Percentiles rank a stretch among this genome's conserved stretches.
phyloP scores from a whole-genome alignment of 2,888 invertebrate genomes.

The Protophormia terraenovae region DNA sequence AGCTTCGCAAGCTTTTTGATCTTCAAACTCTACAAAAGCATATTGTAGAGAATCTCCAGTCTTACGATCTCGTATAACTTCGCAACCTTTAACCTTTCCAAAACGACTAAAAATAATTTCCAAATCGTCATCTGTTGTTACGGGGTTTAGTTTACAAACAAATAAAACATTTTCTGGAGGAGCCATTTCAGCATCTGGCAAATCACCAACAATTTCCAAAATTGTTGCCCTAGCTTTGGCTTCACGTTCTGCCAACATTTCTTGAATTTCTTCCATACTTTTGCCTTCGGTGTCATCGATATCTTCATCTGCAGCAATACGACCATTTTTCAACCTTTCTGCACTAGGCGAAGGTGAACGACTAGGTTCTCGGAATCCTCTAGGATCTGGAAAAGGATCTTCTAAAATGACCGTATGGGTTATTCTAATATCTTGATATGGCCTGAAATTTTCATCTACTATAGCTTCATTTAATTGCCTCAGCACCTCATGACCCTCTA shows the following conservation, averaged over 20 bases:
- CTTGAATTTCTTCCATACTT: slow-evolving; percentile 91
- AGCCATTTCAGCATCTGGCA: slow-evolving; percentile 98
- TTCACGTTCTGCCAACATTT: slow-evolving; percentile 94
- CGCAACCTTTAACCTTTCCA: slow-evolving; percentile 95
- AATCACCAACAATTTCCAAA: slow-evolving; percentile 98
- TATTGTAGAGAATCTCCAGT: slow-evolving; percentile 98
- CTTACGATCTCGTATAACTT: slow-evolving; percentile 96
- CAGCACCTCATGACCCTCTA: slow-evolving; percentile 91
- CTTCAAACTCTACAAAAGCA: slow-evolving; percentile 98
- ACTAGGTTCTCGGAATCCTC: slow-evolving; percentile 88
- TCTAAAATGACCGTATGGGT: slow-evolving; percentile 97
- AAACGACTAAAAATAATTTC: slow-evolving; percentile 99
- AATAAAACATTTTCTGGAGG: slow-evolving; percentile 99
- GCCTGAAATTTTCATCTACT: slow-evolving; percentile 93
- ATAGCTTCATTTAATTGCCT: slow-evolving; percentile 96
- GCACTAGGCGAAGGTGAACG: slow-evolving; percentile 94
- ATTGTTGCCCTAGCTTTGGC: slow-evolving; percentile 98
- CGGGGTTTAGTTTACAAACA: slow-evolving; percentile 99
- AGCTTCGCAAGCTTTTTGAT: slow-evolving; percentile 95
- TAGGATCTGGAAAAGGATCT: slow-evolving; percentile 97
- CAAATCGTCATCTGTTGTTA: slow-evolving; percentile 97
- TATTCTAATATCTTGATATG: slow-evolving; percentile 97
- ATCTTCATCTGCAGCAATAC: slow-evolving; percentile 96
- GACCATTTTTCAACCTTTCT: slow-evolving; percentile 90
- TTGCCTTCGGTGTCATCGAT: slow-evolving; percentile 95